phyloP scores from a whole-genome alignment of 2,888 invertebrate species.

The Acrobasis suavella region DNA sequence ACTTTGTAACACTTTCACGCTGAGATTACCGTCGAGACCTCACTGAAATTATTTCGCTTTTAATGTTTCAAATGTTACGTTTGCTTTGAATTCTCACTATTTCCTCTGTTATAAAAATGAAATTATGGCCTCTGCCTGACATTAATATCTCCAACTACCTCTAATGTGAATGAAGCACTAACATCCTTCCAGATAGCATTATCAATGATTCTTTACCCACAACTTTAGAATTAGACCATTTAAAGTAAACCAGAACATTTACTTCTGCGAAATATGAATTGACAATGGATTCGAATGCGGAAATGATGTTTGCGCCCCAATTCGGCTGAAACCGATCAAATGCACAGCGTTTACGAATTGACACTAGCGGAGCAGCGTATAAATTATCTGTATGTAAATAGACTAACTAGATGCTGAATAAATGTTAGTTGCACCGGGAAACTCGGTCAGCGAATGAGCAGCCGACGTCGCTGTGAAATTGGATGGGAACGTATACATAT shows the following conservation, averaged over 20 bases:
- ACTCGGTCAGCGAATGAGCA: conserved; percentile 16
- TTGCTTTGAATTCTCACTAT: background rate
- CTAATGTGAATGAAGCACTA: too few species aligned
- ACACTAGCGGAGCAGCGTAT: conserved; percentile 3
- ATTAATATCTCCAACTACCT: too few species aligned
- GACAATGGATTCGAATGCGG: background rate
- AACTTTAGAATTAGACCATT: background rate
- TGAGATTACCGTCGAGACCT: conserved; percentile 39
- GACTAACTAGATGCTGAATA: conserved; percentile 11
- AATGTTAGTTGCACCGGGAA: conserved; percentile 11
- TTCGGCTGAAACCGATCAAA: conserved; percentile 14
- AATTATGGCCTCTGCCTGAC: too few species aligned
- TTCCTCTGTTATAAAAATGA: too few species aligned
- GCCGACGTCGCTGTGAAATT: conserved; percentile 15
- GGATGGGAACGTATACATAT: conserved; percentile 15
- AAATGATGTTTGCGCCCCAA: conserved; percentile 13
- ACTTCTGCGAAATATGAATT: background rate
- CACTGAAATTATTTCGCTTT: conserved; percentile 28
- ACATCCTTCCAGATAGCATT: too few species aligned
- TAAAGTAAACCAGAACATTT: background rate
- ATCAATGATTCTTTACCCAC: too few species aligned
- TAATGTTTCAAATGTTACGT: background rate
- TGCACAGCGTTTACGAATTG: conserved; percentile 16
- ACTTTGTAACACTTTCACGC: conserved; percentile 56
- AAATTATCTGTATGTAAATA: conserved; percentile 14